phyloP scores from a whole-genome alignment of 2,888 invertebrate genomes.

The Lasioglossum marginatum region DNA sequence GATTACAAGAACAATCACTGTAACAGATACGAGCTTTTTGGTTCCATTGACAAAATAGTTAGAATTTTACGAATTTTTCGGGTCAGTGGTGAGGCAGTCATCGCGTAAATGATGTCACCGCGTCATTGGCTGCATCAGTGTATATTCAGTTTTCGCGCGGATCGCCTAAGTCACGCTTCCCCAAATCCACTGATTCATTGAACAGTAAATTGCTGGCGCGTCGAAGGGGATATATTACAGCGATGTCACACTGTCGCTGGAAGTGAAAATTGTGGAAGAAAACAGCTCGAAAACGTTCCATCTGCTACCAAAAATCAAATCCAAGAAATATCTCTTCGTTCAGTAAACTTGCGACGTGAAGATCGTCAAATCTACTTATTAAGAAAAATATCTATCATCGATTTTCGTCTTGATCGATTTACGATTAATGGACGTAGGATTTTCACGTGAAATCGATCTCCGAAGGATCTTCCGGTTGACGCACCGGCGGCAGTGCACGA shows the following conservation, averaged over 20 bases:
- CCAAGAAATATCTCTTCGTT: background rate
- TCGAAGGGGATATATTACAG: conserved; percentile 33
- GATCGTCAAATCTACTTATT: background rate
- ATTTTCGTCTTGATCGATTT: background rate
- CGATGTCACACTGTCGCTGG: background rate
- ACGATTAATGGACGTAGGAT: background rate
- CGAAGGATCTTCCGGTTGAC: conserved; percentile 30
- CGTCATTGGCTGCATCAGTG: background rate
- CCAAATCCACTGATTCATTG: conserved; percentile 48
- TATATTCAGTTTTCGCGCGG: conserved; percentile 27
- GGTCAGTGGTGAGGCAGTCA: background rate
- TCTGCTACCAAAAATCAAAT: background rate
- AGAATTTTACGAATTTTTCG: background rate
- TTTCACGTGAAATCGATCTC: background rate
- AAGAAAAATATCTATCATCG: background rate
- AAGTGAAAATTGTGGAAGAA: conserved; percentile 27
- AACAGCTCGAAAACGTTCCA: background rate
- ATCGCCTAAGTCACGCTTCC: conserved; percentile 41
- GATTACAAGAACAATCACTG: background rate
- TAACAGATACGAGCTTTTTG: background rate
- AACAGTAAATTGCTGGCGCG: conserved; percentile 38
- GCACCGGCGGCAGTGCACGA: conserved; percentile 21
- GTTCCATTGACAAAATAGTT: background rate
- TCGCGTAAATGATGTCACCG: conserved; percentile 1
- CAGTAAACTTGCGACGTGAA: background rate